Conservation (phyloP, 2,888 invertebrate genomes). For the Hyposoter didymator region DNA sequence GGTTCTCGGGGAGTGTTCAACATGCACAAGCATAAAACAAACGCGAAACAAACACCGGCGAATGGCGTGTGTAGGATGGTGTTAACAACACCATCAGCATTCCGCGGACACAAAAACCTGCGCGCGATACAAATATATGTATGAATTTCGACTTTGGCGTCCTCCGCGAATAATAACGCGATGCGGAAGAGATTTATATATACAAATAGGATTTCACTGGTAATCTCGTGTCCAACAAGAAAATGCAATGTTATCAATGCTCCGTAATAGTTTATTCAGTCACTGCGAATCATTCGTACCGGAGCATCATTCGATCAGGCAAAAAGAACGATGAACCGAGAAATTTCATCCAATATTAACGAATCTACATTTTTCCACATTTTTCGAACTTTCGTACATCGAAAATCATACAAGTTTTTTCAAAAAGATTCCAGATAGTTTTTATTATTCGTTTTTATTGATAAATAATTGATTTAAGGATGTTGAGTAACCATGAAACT, state of each 20-base stretch:
- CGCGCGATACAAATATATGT: slow-evolving; percentile 54
- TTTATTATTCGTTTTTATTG: no score
- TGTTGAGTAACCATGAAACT: no score
- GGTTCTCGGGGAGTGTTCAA: slow-evolving; percentile 9
- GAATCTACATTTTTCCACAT: no score
- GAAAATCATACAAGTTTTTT: no score
- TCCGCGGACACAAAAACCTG: slow-evolving; percentile 49
- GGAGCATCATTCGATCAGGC: background rate
- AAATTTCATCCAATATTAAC: background rate
- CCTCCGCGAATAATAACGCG: background rate
- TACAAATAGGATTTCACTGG: slow-evolving; percentile 17
- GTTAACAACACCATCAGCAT: slow-evolving; percentile 60
- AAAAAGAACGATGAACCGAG: background rate
- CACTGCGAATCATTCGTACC: background rate
- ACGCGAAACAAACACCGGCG: slow-evolving; percentile 13
- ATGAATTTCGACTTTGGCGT: slow-evolving; percentile 19
- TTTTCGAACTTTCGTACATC: no score
- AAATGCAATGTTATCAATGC: slow-evolving; percentile 28
- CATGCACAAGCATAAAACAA: slow-evolving; percentile 34
- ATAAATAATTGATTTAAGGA: no score
- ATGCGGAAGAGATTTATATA: background rate
- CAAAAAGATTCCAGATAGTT: no score
- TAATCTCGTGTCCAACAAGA: slow-evolving; percentile 31
- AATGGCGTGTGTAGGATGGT: slow-evolving; percentile 5
- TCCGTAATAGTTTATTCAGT: background rate